phyloP scores from a whole-genome alignment of 2,888 invertebrate genomes.

The Zhuqinia jingwanae region DNA sequence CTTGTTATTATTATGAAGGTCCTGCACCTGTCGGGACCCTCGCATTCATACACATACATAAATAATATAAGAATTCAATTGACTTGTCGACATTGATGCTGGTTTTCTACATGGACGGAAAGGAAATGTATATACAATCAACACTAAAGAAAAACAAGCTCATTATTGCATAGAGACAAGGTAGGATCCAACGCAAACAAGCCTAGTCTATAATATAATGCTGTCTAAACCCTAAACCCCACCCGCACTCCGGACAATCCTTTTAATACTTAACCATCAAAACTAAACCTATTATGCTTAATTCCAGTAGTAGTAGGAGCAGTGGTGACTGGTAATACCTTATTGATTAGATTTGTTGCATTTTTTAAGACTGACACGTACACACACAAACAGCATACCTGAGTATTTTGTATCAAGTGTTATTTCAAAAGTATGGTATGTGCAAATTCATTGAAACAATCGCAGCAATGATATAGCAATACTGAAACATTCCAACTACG shows the following conservation, averaged over 20 bases:
- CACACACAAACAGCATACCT: background rate
- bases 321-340: too few species aligned
- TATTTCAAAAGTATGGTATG: background rate
- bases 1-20: background rate
- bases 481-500: conserved; percentile 59
- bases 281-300: background rate
- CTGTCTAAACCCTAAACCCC: conserved; percentile 40
- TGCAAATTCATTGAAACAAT: conserved; percentile 36
- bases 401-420: background rate
- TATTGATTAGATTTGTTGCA: conserved; percentile 12
- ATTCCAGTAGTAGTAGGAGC: conserved; percentile 59
- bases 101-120: background rate
- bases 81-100: background rate
- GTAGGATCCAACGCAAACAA: background rate
- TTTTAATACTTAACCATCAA: conserved; percentile 52
- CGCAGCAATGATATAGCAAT: background rate
- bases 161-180: conserved; percentile 12
- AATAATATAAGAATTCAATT: background rate
- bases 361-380: conserved; percentile 13
- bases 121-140: background rate
- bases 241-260: conserved; percentile 57
- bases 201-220: background rate
- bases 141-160: conserved; percentile 26
- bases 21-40: conserved; percentile 36
- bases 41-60: too few species aligned